Conservation (phyloP, 2,888 invertebrate genomes). For the Brenthis daphne region DNA sequence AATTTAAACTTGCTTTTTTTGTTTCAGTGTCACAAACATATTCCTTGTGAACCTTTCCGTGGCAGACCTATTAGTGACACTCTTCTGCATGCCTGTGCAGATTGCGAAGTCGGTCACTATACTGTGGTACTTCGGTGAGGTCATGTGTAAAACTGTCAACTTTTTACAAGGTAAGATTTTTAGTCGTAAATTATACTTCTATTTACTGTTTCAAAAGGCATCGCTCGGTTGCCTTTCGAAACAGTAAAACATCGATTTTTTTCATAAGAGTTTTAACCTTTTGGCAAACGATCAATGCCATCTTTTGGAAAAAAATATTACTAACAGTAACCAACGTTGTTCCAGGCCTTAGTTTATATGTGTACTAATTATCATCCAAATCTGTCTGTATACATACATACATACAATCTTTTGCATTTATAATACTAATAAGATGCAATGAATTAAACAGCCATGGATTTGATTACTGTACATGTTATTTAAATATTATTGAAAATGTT, state of each 20-base stretch:
- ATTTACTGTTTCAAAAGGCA: neutral
- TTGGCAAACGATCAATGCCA: too few relatives aligned
- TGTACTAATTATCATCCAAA: too few relatives aligned
- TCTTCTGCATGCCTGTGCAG: slow-evolving; percentile 89
- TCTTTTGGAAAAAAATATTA: too few relatives aligned
- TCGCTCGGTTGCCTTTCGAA: too few relatives aligned
- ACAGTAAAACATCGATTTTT: too few relatives aligned
- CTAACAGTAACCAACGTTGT: too few relatives aligned
- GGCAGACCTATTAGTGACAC: slow-evolving; percentile 87
- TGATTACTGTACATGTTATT: too few relatives aligned
- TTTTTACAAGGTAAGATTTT: slow-evolving; percentile 86
- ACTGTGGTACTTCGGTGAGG: slow-evolving; percentile 87
- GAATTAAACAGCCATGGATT: too few relatives aligned
- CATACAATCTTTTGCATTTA: neutral
- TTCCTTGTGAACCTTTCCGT: slow-evolving; percentile 89
- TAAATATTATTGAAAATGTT: too few relatives aligned
- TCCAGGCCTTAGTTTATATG: too few relatives aligned
- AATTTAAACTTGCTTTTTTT: slow-evolving; percentile 40
- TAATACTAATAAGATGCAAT: neutral
- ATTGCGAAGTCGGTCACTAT: slow-evolving; percentile 86
- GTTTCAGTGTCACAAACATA: slow-evolving; percentile 88
- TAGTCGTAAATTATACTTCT: neutral
- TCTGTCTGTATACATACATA: too few relatives aligned
- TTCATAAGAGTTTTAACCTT: too few relatives aligned
- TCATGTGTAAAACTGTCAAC: slow-evolving; percentile 87